phyloP scores from a whole-genome alignment of 2,113 vertebrate genomes.

The Nesogale talazaci region DNA sequence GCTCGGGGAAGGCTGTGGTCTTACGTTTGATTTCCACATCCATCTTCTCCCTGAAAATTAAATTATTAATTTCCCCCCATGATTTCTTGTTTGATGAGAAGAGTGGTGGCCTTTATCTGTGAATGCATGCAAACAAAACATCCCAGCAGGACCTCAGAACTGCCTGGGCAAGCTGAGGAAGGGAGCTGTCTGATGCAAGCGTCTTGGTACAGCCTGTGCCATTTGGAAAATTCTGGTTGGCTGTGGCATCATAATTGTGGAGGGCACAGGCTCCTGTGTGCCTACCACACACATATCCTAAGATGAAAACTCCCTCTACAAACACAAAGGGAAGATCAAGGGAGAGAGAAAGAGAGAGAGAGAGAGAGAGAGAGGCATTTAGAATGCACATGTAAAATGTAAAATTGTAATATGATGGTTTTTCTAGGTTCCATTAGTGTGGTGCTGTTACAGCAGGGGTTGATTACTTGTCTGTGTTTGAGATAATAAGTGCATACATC shows the following conservation, averaged over 20 bases:
- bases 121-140: slow-evolving; percentile 86
- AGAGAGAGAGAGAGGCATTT: slow-evolving; percentile 78
- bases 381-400: slow-evolving; percentile 68
- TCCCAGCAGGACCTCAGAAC: slow-evolving; percentile 84
- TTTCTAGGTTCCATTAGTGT: slow-evolving; percentile 65
- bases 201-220: slow-evolving; percentile 80
- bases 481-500: slow-evolving; percentile 42
- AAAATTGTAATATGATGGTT: slow-evolving; percentile 56
- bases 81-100: slow-evolving; percentile 86
- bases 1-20: slow-evolving; percentile 74
- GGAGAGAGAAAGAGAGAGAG: slow-evolving; percentile 13
- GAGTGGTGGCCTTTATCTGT: slow-evolving; percentile 84
- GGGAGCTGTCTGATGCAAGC: slow-evolving; percentile 79
- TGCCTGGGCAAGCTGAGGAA: slow-evolving; percentile 81
- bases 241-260: slow-evolving; percentile 79
- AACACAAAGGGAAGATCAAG: slow-evolving; percentile 78
- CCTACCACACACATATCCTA: slow-evolving; percentile 33
- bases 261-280: slow-evolving; percentile 62
- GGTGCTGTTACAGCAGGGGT: neutral
- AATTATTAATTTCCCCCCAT: slow-evolving; percentile 88
- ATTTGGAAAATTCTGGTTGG: slow-evolving; percentile 82
- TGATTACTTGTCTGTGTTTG: slow-evolving; percentile 55
- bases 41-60: slow-evolving; percentile 85
- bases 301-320: slow-evolving; percentile 79
- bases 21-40: slow-evolving; percentile 82